Base-by-base conservation (phyloP, 1,140 invertebrate genomes). In the Hyles euphorbiae region DNA sequence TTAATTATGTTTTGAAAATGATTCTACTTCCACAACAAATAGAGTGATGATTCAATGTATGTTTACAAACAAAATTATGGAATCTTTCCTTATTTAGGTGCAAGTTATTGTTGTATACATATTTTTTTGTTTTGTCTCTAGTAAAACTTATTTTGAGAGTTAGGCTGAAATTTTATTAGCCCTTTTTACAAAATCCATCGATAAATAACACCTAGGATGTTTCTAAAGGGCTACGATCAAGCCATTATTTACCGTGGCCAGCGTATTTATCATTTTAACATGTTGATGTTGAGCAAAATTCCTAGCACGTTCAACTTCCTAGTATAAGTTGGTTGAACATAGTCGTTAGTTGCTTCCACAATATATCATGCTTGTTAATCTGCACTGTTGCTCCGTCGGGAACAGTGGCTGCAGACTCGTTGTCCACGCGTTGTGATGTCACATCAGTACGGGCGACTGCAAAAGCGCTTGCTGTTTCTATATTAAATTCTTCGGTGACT, bases 311-410 rank as follows among this genome's bases (percentile, higher is more conserved):
- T 33, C 10, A 34, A 34, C 50, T 52, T 52, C 50, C 50, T 52
- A 52, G 6, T 52, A 33, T 50, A 34, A 52, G 50, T 9, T 11
- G 32, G 32, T 52, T 34, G 9, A 9, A 52, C 32, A 10, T 33
- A 33, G 50, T 52, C 40, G 61, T 68, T 65, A 70, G 61, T 55
- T 63, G 64, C 40, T 61, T 56, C 56, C 34, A 34, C 70, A 55
- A 64, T 76, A 69, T 70, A 76, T 76, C 73, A 70, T 64, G 61
- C 58, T 58, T 63, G 66, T 73, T 73, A 73, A 76, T 73, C 66
- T 76, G 53, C 58, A 55, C 54, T 60, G 59, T 65, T 67, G 67
- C 69, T 64, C 62, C 65, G 50, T 34, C 50, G 50, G 54, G 64
- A 67, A 69, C 70, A 72, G 65, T 63, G 61, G 63, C 50, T 57